A percentile compares a stretch with the other conserved stretches of the same genome.
phyloP scores from a whole-genome alignment of 2,797 vertebrate genomes.

The Nyctibius grandis region DNA sequence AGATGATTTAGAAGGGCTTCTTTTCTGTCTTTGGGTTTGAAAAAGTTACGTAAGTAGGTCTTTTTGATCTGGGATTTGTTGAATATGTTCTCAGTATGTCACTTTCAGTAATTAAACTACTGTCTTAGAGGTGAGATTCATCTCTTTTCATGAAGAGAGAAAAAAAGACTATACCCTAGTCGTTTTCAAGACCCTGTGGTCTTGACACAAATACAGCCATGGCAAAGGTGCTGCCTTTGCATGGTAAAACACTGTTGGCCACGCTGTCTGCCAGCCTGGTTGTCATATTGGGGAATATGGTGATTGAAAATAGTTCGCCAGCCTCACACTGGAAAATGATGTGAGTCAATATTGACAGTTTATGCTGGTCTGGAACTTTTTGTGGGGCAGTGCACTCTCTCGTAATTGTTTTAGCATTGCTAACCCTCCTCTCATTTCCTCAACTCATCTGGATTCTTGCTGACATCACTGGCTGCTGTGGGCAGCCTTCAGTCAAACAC shows the following conservation, averaged over 20 bases:
- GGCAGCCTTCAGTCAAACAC: background rate
- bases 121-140: background rate
- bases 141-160: background rate
- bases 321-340: background rate
- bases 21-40: background rate
- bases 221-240: background rate
- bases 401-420: background rate
- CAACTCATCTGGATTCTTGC: background rate
- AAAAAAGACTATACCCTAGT: background rate
- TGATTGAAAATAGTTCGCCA: background rate
- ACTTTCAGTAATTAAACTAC: background rate
- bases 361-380: background rate
- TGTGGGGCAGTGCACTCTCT: fast-evolving
- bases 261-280: background rate
- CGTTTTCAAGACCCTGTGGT: background rate
- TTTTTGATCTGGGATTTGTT: background rate
- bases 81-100: background rate
- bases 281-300: background rate
- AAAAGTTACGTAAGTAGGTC: background rate
- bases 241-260: background rate
- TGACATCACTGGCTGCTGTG: background rate
- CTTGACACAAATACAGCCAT: background rate
- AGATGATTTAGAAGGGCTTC: background rate
- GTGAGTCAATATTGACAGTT: background rate
- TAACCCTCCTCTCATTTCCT: background rate